These are phyloP conservation scores for Neomonachus schauinslandi DNA, from an alignment of 2,113 vertebrate species.

Conservation along the genomic window DNA sequence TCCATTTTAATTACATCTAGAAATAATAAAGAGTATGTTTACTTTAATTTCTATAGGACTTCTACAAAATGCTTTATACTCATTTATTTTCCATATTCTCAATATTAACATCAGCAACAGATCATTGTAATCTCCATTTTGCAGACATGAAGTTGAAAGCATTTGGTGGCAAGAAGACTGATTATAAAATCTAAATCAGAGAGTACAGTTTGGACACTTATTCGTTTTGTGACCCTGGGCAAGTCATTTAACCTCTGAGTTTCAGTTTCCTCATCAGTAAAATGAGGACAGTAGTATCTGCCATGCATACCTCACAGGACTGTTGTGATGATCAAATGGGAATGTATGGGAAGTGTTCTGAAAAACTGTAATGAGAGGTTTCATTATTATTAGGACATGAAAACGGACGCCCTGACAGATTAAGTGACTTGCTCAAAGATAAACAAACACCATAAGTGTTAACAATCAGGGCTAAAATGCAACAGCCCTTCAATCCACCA, in stretches of 20 bases:
- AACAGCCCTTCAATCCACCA: conserved; percentile 39
- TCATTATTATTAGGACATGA: conserved; percentile 71
- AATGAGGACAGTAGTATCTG: conserved; percentile 68
- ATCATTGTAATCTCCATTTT: conserved; percentile 45
- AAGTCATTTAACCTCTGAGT: conserved; percentile 72
- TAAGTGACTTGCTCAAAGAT: conserved; percentile 78
- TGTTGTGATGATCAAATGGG: conserved; percentile 70
- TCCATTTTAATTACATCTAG: conserved; percentile 46
- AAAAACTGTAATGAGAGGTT: conserved; percentile 72
- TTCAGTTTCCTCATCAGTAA: conserved; percentile 65
- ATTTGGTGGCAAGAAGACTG: conserved; percentile 48
- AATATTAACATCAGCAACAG: conserved; percentile 25
- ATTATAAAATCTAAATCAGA: conserved; percentile 63
- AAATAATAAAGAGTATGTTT: conserved; percentile 31
- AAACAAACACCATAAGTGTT: conserved; percentile 71
- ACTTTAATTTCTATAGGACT: conserved; percentile 46
- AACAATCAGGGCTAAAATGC: conserved; percentile 47
- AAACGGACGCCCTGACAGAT: conserved; percentile 67
- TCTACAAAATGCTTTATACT: conserved; percentile 53
- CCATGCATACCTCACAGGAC: conserved; percentile 71
- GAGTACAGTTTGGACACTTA: conserved; percentile 36
- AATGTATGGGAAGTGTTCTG: conserved; percentile 71
- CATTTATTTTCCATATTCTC: conserved; percentile 52
- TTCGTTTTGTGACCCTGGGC: conserved; percentile 68
- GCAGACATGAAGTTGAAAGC: conserved; percentile 25